phyloP scores from a whole-genome alignment of 1,140 invertebrate species.

The Drosophila pseudoobscura region DNA sequence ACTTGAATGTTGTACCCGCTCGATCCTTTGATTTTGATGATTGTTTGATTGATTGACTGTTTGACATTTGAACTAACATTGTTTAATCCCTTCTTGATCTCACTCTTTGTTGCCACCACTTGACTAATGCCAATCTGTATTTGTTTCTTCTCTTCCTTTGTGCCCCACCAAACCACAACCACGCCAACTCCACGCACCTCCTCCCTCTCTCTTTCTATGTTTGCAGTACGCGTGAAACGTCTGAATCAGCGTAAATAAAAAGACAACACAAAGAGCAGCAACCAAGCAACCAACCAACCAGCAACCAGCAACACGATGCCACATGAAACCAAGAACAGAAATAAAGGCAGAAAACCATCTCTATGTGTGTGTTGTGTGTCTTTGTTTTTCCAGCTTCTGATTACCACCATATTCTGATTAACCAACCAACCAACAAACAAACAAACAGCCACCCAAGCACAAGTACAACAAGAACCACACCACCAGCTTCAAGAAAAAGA shows the following conservation, averaged over 20 bases:
- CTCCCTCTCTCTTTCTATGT: conserved; percentile 58
- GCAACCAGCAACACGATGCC: conserved; percentile 51
- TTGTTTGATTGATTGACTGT: conserved; percentile 35
- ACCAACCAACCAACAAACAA: conserved; percentile 43
- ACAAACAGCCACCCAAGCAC: conserved; percentile 18
- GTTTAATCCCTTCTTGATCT: conserved; percentile 29
- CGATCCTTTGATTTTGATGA: conserved; percentile 27
- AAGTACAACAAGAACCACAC: conserved; percentile 27
- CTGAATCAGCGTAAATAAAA: conserved; percentile 84
- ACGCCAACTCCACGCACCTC: conserved; percentile 32
- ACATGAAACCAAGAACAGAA: conserved; percentile 41
- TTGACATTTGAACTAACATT: conserved; percentile 56
- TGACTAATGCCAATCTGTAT: conserved; percentile 69
- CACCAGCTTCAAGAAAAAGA: conserved; percentile 21
- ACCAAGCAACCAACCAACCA: conserved; percentile 49
- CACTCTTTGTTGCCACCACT: conserved; percentile 34
- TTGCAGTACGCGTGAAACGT: conserved; percentile 83
- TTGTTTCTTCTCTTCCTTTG: conserved; percentile 58
- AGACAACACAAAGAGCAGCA: conserved; percentile 46
- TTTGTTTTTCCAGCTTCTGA: conserved; percentile 53
- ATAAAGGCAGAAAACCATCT: conserved; percentile 47
- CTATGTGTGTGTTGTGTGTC: conserved; percentile 44
- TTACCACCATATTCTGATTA: conserved; percentile 47
- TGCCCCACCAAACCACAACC: conserved; percentile 15
- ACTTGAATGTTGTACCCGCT: conserved; percentile 68